phyloP scores from a whole-genome alignment of 2,113 vertebrate genomes.

The Cervus canadensis region DNA sequence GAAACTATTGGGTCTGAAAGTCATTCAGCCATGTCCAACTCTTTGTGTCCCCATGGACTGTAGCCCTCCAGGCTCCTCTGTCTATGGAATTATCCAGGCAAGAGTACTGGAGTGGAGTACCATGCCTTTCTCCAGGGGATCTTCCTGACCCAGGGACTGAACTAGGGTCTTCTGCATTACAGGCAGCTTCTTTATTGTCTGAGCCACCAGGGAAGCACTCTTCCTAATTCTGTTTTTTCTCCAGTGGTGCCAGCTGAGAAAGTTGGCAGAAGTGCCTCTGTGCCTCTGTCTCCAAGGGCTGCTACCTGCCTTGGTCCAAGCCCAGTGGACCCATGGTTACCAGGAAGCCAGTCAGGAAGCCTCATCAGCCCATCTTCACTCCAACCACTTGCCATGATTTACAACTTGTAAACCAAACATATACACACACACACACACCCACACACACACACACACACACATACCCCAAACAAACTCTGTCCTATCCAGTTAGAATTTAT shows the following conservation, averaged over 20 bases:
- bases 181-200: neutral
- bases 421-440: too few relatives aligned
- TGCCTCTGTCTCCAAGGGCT: neutral
- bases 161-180: neutral
- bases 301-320: neutral
- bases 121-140: neutral
- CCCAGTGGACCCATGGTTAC: neutral
- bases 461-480: neutral
- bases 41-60: neutral
- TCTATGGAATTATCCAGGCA: neutral
- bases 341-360: neutral
- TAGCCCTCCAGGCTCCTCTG: neutral
- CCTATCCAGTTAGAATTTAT: neutral
- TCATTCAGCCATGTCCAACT: neutral
- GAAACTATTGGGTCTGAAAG: neutral
- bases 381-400: neutral
- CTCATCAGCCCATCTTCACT: neutral
- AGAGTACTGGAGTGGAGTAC: neutral
- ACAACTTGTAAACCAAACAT: neutral
- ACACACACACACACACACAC: too few relatives aligned
- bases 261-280: neutral
- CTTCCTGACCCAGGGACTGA: neutral
- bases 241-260: neutral
- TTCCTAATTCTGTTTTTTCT: neutral
- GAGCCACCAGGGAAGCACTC: neutral